Percentiles rank a stretch among this genome's conserved stretches.
Conservation (phyloP, 2,797 vertebrate genomes). For the Odontamblyopus rebecca region DNA sequence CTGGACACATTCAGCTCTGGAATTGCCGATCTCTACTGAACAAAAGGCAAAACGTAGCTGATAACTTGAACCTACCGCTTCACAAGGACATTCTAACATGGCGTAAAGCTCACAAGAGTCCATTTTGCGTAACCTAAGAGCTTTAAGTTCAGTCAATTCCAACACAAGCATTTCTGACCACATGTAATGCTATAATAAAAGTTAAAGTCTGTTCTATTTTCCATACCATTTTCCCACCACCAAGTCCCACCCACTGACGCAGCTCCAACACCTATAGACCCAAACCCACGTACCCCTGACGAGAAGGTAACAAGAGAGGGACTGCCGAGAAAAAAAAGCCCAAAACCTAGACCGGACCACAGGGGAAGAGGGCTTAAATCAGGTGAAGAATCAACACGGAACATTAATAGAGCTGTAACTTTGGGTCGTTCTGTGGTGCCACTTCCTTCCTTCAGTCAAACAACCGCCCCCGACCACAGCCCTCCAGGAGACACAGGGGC, state of each 20-base stretch:
- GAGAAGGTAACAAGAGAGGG: conserved; percentile 11
- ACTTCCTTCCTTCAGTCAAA: conserved; percentile 47
- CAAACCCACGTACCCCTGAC: conserved; percentile 1
- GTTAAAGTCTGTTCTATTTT: too few relatives aligned
- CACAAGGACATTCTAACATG: too few relatives aligned
- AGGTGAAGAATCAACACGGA: conserved; percentile 40
- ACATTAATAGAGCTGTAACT: conserved; percentile 35
- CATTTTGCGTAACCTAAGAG: too few relatives aligned
- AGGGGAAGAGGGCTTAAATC: conserved; percentile 23
- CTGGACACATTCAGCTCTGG: too few relatives aligned
- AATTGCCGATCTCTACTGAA: too few relatives aligned
- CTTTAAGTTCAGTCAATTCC: too few relatives aligned
- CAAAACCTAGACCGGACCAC: conserved; percentile 33
- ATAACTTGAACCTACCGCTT: too few relatives aligned
- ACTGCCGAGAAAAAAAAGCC: neutral
- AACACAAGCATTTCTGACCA: neutral
- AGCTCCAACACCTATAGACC: too few relatives aligned
- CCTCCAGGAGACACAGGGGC: conserved; percentile 24
- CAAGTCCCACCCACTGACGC: too few relatives aligned
- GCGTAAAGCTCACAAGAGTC: too few relatives aligned
- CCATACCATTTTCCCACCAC: too few relatives aligned
- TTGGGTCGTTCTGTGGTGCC: conserved; percentile 32
- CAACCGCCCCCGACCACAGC: conserved; percentile 23
- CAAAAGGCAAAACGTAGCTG: too few relatives aligned
- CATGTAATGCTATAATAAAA: neutral